A percentile compares a stretch with the other conserved stretches of the same genome.
Conservation (phyloP, 2,113 vertebrate genomes). For the Lophochroa leadbeateri region DNA sequence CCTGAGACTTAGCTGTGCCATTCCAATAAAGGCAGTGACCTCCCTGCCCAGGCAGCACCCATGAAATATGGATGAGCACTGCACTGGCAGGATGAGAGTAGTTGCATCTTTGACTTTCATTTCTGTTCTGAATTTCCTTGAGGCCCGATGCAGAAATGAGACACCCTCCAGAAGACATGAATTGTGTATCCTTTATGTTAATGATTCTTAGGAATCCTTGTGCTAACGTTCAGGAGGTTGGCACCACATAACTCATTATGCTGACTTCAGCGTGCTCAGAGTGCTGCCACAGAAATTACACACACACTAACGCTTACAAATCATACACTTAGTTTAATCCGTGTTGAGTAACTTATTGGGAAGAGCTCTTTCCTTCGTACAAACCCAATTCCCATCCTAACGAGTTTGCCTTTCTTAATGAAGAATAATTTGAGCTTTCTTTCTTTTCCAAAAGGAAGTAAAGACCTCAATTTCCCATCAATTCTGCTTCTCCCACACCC, state of each 20-base stretch:
- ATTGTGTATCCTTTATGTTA: slow-evolving; percentile 56
- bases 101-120: slow-evolving; percentile 71
- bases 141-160: slow-evolving; percentile 65
- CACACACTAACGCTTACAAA: neutral
- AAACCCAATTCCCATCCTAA: neutral
- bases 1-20: slow-evolving; percentile 45
- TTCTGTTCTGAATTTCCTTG: slow-evolving; percentile 75
- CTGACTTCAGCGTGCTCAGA: neutral
- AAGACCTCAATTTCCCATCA: neutral
- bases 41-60: slow-evolving; percentile 56
- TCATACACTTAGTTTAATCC: neutral
- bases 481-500: neutral
- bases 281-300: slow-evolving; percentile 28
- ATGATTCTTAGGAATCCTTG: slow-evolving; percentile 48
- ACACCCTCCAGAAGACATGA: slow-evolving; percentile 53
- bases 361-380: neutral
- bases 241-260: slow-evolving; percentile 15
- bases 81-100: slow-evolving; percentile 41
- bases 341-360: neutral
- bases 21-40: slow-evolving; percentile 72
- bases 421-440: neutral
- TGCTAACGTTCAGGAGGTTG: slow-evolving; percentile 43
- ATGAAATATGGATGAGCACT: slow-evolving; percentile 71
- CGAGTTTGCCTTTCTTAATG: neutral
- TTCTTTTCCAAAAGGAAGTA: neutral